phyloP scores from a whole-genome alignment of 2,113 vertebrate genomes.

The Varanus salvator region DNA sequence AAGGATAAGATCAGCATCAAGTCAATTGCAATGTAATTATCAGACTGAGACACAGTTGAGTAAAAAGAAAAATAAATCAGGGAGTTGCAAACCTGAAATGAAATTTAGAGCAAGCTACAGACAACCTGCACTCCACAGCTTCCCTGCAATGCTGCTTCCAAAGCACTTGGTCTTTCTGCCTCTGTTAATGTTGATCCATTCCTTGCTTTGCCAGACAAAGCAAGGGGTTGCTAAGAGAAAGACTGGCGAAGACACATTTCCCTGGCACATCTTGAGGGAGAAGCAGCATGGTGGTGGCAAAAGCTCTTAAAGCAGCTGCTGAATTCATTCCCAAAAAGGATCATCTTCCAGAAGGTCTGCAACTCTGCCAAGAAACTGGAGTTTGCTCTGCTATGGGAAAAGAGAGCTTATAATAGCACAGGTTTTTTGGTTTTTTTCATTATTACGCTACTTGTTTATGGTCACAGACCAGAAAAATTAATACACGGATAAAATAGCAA shows the following conservation, averaged over 20 bases:
- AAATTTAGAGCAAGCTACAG: neutral
- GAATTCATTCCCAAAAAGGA: neutral
- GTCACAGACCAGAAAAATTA: too few relatives aligned
- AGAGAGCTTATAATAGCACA: neutral
- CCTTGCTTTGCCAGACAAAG: neutral
- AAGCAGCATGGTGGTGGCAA: neutral
- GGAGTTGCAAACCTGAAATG: neutral
- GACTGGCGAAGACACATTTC: neutral
- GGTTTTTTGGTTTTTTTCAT: neutral
- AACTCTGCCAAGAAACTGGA: neutral
- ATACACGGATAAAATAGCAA: too few relatives aligned
- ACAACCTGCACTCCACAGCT: neutral
- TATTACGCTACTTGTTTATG: too few relatives aligned
- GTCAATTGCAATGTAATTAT: neutral
- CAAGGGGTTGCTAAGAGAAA: neutral
- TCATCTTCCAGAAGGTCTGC: neutral
- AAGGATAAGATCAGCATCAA: neutral
- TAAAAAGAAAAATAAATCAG: neutral
- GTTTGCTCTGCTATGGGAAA: neutral
- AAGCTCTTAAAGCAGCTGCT: neutral
- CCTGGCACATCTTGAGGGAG: neutral
- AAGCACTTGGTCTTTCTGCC: neutral
- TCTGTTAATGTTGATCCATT: neutral
- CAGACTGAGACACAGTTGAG: neutral
- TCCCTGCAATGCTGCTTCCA: neutral